Evolutionary conservation across 2,113 vertebrate genomes (phyloP), one percentile per base, ranked within the genome.

Genomic region (Oreochromis spilurus): DNA sequence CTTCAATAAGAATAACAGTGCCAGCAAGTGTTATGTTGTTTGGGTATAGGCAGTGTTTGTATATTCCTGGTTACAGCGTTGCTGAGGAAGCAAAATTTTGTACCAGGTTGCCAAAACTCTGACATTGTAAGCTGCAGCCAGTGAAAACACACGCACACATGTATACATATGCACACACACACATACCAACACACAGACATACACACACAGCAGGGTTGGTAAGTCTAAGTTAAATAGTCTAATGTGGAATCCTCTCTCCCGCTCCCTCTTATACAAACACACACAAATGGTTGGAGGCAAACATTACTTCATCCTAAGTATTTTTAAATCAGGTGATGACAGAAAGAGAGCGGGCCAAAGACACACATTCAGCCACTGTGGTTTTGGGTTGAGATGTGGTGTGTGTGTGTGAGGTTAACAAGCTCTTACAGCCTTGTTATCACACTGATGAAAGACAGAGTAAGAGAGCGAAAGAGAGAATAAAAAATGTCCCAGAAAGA

Each of bases 251-350:
- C 83, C 62, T 75, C 85, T 65, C 62, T 89, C 84, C 45, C 50
- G 55, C 78, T 87, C n/a, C 21, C 83, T 83, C 88, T 85, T 80
- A 84, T 58, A 86, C 88, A 93, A 84, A 91, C 88, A 90, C 88
- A 55, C 83, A 88, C 84, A 90, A 78, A 91, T 53, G 85, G 62
- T 36, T 84, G 53, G 52, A 89, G 91, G 88, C 91, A 93, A 94
- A 93, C 75, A 91, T 89, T 85, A 91, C 94, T 93, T 89, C 91
- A 94, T 82, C 34, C 45, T 91, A 92, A 94, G 93, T 92, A 95
- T 93, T 94, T 94, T 91, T 67, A 89, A 93, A 93, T 91, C 86
- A 60, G 84, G 92, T 82, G 93, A 88, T 92, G 93, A 95, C 87
- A 88, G 93, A 87, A 67, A 14, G 26, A 75, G 50, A 86, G 83